Evolutionary conservation across 2,113 vertebrate species (phyloP).

Genomic region (Arvicanthis niloticus): DNA sequence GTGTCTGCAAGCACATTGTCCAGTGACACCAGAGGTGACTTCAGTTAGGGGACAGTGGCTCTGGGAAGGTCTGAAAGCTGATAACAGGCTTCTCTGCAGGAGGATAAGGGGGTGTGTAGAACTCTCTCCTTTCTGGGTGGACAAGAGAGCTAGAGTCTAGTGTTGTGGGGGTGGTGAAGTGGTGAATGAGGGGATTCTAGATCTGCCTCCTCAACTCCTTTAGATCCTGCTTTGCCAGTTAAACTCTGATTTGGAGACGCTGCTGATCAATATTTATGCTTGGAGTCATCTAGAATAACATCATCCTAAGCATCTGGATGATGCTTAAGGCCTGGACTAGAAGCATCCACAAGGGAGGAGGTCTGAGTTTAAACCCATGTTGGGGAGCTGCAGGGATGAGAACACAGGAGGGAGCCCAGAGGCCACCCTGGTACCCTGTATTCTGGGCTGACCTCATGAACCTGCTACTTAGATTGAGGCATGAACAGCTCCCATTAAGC

Average conservation of each 20-base stretch:
- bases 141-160: background rate
- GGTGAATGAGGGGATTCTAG: background rate
- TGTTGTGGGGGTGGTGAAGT: background rate
- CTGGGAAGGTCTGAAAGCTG: background rate
- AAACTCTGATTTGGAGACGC: background rate
- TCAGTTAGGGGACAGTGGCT: background rate
- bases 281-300: constrained; percentile 11
- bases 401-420: background rate
- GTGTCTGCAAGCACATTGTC: background rate
- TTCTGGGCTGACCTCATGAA: background rate
- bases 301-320: constrained; percentile 46
- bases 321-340: constrained; percentile 3
- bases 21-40: accelerated
- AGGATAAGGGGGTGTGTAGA: accelerated
- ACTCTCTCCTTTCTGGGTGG: background rate
- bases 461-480: background rate
- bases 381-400: accelerated
- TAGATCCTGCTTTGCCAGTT: too few species aligned
- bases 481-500: background rate
- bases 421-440: background rate
- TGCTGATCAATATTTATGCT: background rate
- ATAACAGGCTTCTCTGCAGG: background rate
- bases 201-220: too few species aligned
- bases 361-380: background rate
- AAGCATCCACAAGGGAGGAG: constrained; percentile 48